Conservation (phyloP, 2,113 vertebrate genomes). For the Psilopsiagon aurifrons region DNA sequence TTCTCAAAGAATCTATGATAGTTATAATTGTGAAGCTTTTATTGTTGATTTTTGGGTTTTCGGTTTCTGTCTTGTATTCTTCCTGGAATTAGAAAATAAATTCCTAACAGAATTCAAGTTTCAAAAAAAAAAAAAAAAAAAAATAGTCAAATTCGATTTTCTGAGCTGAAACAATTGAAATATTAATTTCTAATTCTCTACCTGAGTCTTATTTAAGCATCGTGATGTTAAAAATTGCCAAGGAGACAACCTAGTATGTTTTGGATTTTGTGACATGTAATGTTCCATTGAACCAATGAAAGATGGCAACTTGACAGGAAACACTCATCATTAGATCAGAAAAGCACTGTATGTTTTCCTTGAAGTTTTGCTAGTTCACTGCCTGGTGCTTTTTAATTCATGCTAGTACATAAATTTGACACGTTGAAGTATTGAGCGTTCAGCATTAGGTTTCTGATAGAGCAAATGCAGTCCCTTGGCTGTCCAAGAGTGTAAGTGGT, state of each 20-base stretch:
- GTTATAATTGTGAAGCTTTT: neutral
- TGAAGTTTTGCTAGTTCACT: slow-evolving; percentile 51
- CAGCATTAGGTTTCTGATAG: slow-evolving; percentile 55
- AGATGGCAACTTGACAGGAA: neutral
- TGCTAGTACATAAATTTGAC: slow-evolving; percentile 37
- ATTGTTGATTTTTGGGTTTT: neutral
- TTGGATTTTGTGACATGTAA: neutral
- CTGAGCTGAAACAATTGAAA: neutral
- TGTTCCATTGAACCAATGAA: neutral
- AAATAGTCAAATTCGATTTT: neutral
- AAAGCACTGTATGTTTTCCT: neutral
- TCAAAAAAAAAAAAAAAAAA: accelerated
- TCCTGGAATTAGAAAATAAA: neutral
- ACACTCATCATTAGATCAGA: neutral
- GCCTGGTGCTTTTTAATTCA: slow-evolving; percentile 50
- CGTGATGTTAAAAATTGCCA: neutral
- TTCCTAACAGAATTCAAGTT: neutral
- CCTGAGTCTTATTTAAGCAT: neutral
- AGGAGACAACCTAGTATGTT: neutral
- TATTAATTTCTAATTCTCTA: neutral
- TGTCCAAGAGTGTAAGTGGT: slow-evolving; percentile 59
- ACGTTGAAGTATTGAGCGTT: slow-evolving; percentile 46
- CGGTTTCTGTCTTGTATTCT: neutral
- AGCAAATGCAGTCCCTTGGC: slow-evolving; percentile 60
- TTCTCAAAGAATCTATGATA: neutral